Conservation (phyloP, 2,113 vertebrate genomes). For the Lepisosteus osseus region DNA sequence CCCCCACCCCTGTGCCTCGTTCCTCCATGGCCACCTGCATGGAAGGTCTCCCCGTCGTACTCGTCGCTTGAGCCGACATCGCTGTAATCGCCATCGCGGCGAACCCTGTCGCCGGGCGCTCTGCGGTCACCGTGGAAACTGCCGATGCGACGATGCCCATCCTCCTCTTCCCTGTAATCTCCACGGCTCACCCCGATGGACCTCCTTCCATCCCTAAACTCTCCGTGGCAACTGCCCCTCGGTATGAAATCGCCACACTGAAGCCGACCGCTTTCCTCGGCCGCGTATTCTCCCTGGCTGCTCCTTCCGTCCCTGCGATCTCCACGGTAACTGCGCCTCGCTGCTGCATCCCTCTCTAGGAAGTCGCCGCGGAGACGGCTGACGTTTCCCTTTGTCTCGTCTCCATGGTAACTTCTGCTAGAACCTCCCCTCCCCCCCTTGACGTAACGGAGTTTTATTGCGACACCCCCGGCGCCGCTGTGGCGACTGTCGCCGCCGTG, state of each 20-base stretch:
- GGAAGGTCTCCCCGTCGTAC: too few species aligned
- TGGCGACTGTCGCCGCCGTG: conserved; percentile 14
- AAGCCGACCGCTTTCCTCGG: conserved; percentile 29
- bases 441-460: conserved; percentile 39
- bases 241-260: conserved; percentile 5
- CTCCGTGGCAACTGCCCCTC: conserved; percentile 9
- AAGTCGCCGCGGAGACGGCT: conserved; percentile 17
- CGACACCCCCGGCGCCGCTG: conserved; percentile 54
- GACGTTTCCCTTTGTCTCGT: not conserved
- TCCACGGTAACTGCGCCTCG: conserved; percentile 62
- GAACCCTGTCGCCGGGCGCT: conserved; percentile 22
- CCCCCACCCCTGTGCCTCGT: not conserved
- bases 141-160: conserved; percentile 15
- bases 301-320: conserved; percentile 45
- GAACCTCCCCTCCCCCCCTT: not conserved
- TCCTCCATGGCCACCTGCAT: not conserved
- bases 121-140: not conserved
- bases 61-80: too few species aligned
- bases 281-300: conserved; percentile 33
- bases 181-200: conserved; percentile 14
- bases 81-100: too few species aligned
- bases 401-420: not conserved
- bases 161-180: conserved; percentile 6
- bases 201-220: not conserved
- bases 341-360: conserved; percentile 46